These are phyloP conservation scores for Caenorhabditis doughertyi DNA, from an alignment of 2,888 invertebrate genomes.

Conservation along the genomic window DNA sequence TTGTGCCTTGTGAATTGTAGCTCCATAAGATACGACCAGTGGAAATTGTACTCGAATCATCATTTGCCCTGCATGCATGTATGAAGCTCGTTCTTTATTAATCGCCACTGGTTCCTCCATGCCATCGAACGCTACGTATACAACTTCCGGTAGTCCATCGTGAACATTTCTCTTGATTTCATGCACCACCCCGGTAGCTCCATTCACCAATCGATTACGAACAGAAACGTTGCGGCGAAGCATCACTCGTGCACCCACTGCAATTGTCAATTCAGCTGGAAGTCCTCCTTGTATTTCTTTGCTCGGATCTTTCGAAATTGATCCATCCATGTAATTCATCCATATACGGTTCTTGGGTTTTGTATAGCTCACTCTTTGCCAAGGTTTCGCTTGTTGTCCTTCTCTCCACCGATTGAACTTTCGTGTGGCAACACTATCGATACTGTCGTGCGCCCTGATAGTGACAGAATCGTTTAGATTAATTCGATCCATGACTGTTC, in stretches of 20 bases:
- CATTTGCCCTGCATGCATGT: slow-evolving; percentile 2
- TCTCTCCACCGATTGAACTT: too few relatives aligned
- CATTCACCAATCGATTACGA: slow-evolving; percentile 38
- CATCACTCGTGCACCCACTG: slow-evolving; percentile 44
- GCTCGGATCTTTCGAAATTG: too few relatives aligned
- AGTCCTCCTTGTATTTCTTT: background rate
- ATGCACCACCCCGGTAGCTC: slow-evolving; percentile 40
- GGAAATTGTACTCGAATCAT: slow-evolving; percentile 48
- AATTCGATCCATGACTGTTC: background rate
- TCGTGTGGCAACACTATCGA: background rate
- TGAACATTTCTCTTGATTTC: background rate
- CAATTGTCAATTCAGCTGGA: background rate
- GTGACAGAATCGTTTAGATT: background rate
- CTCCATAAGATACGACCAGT: slow-evolving; percentile 41
- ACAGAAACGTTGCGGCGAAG: slow-evolving; percentile 41
- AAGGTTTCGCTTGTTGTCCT: too few relatives aligned
- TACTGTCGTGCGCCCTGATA: background rate
- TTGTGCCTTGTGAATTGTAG: slow-evolving; percentile 60
- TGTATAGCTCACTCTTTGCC: background rate
- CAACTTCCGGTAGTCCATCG: background rate
- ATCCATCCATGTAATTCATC: too few relatives aligned
- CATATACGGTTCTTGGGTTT: background rate
- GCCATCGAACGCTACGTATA: background rate
- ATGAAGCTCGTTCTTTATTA: background rate
- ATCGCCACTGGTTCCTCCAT: background rate